Base-by-base conservation (phyloP, 2,888 invertebrate genomes). In the Allolobophora icterica region DNA sequence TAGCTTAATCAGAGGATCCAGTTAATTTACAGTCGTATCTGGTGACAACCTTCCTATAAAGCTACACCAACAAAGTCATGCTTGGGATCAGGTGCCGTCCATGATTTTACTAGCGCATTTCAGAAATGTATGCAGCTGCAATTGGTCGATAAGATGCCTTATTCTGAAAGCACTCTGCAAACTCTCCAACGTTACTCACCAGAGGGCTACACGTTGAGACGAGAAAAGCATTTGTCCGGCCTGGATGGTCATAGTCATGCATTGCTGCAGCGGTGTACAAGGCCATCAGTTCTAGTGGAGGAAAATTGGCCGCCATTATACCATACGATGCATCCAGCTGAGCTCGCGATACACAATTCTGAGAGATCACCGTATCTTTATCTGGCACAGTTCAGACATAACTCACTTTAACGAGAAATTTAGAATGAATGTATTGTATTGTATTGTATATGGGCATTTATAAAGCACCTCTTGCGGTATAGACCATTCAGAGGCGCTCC, bases 211-310 rank as follows among this genome's bases (percentile, higher is more conserved):
- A 95, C 0, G 96, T 96, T 21, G 96, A 95, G 92, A 96, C 96
- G 90, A 96, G 95, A 93, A 96, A 96, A 91, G 96, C 96, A 93
- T 96, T 96, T 89, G 96, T 96, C 90, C 96, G 94, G 90, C 96
- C 96, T 4, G 96, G 96, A 94, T 96, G 96, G 94, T 96, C 96
- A 93, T 96, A 96, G 94, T 96, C 96, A 94, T 96, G 96, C 96
- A 96, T 96, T 90, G 96, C 96, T 3, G 96, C 96, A 4, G 96
- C 96, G 11, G 96, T 96, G 94, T 96, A 96, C 91, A 96, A 94
- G 17, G 96, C 96, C 96, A 96, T 96, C 92, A 96, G 94, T 94
- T 96, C 96, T 91, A 96, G 94, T 0, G 96, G 95, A 0, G 96
- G 96, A 92, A 96, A 95, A 94, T 96, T 96, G 84, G 96, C 96